Base-by-base conservation (phyloP, 2,113 vertebrate species). In the Platycercus adscitus region DNA sequence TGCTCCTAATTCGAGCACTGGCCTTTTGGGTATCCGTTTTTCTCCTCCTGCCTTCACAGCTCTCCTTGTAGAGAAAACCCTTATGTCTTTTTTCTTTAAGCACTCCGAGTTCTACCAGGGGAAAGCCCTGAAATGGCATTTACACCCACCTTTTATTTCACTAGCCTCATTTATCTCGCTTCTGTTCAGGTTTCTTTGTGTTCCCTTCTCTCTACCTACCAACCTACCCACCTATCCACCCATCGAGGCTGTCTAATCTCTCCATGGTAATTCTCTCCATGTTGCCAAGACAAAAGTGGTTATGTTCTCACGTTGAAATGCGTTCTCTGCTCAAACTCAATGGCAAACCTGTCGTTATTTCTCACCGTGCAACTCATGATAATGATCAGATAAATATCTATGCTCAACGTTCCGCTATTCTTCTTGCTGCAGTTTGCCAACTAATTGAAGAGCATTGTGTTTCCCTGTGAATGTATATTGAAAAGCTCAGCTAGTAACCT, bases 361-460 rank as follows among this genome's bases (percentile, higher is more conserved):
- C 65, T 92, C 86, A 61, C 73, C 44, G 56, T 89, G 28, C 44
- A 47, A 43, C 73, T 77, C 72, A 37, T 43, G 37, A 35, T 65
- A 92, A 81, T 39, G 77, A 93, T 85, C 88, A 89, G 91, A 87
- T 81, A 89, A 89, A 87, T 85, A 94, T 43, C 88, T 39, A 0
- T 28, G 73, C 70, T 92, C 83, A 61, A 19, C 63, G 33, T 61
- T 65, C 81, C 37, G 16, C 77, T 46, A 53, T 73, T 92, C 43
- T 44, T 88, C 77, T 65, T 75, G 49, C 46, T 75, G 37, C 58
- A 77, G 46, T 66, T 91, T 84, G 81, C 61, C 78, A 81, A 2
- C 49, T 94, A 95, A 92, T 89, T 96, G 91, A 94, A 87, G 50
- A 92, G 63, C 73, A 91, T 78, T 63, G 43, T 64, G 33, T 77